phyloP scores from a whole-genome alignment of 2,797 vertebrate genomes.

The Peromyscus attwateri region DNA sequence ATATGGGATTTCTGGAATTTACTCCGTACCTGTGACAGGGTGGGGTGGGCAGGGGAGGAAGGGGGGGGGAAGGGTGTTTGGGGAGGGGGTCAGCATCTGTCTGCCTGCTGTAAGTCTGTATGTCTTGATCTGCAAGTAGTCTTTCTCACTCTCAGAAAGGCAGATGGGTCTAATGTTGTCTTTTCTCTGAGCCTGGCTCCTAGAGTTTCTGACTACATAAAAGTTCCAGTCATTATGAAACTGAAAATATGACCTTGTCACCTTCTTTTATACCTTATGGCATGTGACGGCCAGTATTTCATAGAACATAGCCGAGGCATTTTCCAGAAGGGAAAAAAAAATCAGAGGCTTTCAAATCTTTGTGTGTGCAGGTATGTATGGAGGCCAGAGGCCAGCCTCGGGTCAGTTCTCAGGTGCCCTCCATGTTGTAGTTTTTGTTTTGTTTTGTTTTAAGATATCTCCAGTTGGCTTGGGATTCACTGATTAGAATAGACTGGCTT shows the following conservation, averaged over 20 bases:
- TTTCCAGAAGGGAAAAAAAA: neutral
- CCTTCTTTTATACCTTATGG: neutral
- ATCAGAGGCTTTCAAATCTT: neutral
- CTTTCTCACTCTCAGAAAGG: neutral
- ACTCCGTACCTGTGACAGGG: no score
- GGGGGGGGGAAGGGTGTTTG: accelerated
- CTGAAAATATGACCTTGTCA: neutral
- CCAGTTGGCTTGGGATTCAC: neutral
- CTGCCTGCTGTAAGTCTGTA: neutral
- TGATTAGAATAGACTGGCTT: neutral
- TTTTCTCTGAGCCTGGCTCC: neutral
- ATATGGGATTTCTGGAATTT: neutral
- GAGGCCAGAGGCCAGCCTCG: neutral
- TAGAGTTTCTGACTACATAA: neutral
- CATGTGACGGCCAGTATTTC: neutral
- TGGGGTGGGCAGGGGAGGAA: no score
- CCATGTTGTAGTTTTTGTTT: neutral
- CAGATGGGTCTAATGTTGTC: neutral
- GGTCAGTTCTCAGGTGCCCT: neutral
- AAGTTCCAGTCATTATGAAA: neutral
- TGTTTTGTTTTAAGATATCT: neutral
- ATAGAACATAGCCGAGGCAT: neutral
- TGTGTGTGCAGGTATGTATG: neutral
- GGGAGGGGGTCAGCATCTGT: neutral
- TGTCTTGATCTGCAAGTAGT: neutral